Conservation (phyloP, 2,113 vertebrate genomes). For the Misgurnus mizolepis region DNA sequence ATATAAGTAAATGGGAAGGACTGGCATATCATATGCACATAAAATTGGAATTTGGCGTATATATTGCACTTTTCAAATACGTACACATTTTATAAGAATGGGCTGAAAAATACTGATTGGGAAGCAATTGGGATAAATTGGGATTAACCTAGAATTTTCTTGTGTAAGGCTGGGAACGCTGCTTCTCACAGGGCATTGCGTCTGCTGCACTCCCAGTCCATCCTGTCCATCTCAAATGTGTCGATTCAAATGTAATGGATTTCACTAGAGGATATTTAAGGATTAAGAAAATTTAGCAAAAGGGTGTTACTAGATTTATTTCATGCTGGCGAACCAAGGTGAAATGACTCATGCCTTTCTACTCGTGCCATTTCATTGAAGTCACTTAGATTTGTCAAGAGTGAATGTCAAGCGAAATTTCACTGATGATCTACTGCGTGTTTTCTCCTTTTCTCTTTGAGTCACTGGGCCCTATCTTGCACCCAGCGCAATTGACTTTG, state of each 20-base stretch:
- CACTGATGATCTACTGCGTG: slow-evolving; percentile 12
- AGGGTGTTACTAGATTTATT: slow-evolving; percentile 7
- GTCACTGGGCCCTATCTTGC: no score
- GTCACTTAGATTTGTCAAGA: slow-evolving; percentile 8
- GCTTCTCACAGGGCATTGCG: slow-evolving; percentile 3
- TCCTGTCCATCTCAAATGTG: not conserved
- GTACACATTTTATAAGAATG: no score
- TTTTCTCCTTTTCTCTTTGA: slow-evolving; percentile 11
- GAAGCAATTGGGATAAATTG: not conserved
- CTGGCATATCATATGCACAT: no score
- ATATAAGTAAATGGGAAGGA: no score
- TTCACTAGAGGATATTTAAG: not conserved
- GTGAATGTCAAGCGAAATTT: not conserved
- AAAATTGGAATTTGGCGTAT: no score
- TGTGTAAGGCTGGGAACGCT: not conserved
- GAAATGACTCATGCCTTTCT: not conserved
- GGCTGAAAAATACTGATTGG: not conserved
- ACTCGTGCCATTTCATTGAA: not conserved
- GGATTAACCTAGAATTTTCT: not conserved
- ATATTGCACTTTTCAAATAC: no score
- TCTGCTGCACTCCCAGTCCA: not conserved
- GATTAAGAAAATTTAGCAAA: slow-evolving; percentile 17
- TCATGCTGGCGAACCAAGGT: not conserved
- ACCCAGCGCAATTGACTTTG: no score
- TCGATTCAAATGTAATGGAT: slow-evolving; percentile 1